Conservation (phyloP, 2,888 invertebrate species). For the Drosophila aldrichi region DNA sequence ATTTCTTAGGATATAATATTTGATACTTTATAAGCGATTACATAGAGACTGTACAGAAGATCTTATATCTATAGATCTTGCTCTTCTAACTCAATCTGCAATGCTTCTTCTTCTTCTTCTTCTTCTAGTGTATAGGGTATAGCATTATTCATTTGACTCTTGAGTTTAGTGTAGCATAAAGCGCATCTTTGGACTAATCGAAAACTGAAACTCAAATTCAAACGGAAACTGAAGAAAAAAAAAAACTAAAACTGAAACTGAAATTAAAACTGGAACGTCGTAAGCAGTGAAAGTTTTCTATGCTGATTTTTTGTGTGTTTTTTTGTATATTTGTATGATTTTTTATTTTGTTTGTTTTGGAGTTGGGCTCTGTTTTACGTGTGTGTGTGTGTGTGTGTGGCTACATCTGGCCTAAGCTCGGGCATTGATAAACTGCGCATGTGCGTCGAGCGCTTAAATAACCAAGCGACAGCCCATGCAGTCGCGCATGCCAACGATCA, state of each 20-base stretch:
- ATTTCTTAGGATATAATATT: neutral
- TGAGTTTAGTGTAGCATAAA: neutral
- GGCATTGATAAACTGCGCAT: constrained; percentile 69
- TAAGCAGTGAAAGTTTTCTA: constrained; percentile 73
- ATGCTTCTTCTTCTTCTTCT: neutral
- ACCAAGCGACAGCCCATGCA: constrained; percentile 55
- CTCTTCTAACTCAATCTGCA: neutral
- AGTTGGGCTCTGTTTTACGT: neutral
- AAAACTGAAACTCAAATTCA: constrained; percentile 12
- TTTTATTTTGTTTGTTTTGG: neutral
- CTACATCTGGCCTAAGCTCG: constrained; percentile 20
- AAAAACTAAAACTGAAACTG: constrained; percentile 40
- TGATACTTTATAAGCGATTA: neutral
- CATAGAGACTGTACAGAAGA: too few relatives aligned
- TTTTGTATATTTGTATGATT: neutral
- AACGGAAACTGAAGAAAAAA: constrained; percentile 24
- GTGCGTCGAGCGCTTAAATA: constrained; percentile 68
- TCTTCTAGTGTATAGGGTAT: too few relatives aligned
- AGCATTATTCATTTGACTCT: neutral
- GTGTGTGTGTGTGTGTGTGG: neutral
- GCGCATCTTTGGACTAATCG: constrained; percentile 23
- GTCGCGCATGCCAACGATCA: constrained; percentile 64
- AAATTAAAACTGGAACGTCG: constrained; percentile 48
- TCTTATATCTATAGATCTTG: too few relatives aligned
- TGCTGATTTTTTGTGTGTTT: constrained; percentile 49